Evolutionary conservation across 2,888 invertebrate genomes (phyloP).

Genomic region (Macrophya annulata): DNA sequence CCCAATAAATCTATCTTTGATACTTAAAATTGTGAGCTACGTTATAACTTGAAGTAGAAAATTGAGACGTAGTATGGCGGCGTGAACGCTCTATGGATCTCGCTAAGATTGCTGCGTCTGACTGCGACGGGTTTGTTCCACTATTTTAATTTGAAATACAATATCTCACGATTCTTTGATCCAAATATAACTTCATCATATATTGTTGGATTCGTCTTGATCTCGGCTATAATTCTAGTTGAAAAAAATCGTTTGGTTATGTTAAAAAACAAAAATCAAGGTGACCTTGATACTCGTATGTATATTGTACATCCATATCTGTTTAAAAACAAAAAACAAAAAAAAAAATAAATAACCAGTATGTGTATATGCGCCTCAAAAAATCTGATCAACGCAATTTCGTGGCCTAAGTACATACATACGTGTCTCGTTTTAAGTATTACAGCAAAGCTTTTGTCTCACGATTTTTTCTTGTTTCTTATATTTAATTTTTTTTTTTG

Average conservation of each 20-base stretch:
- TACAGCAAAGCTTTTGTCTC: constrained; percentile 1
- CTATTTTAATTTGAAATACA: background rate
- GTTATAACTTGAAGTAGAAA: constrained; percentile 8
- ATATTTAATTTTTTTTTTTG: too few species aligned
- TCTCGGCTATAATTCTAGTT: background rate
- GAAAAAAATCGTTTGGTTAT: background rate
- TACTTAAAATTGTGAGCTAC: background rate
- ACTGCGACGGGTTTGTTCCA: constrained; percentile 18
- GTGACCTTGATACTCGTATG: background rate
- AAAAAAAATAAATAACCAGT: too few species aligned
- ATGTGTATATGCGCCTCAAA: background rate
- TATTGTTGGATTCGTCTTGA: constrained; percentile 15
- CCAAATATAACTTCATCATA: constrained; percentile 26
- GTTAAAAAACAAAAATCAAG: background rate
- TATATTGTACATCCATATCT: background rate
- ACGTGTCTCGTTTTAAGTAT: background rate
- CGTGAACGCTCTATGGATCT: background rate
- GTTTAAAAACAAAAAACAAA: too few species aligned
- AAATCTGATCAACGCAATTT: background rate
- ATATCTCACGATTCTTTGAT: constrained; percentile 31
- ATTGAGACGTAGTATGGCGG: background rate
- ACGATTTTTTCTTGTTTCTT: background rate
- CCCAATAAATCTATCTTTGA: background rate
- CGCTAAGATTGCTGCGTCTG: background rate
- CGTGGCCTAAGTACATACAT: background rate